phyloP scores from a whole-genome alignment of 2,113 vertebrate genomes.

The Paramormyrops kingsleyae region DNA sequence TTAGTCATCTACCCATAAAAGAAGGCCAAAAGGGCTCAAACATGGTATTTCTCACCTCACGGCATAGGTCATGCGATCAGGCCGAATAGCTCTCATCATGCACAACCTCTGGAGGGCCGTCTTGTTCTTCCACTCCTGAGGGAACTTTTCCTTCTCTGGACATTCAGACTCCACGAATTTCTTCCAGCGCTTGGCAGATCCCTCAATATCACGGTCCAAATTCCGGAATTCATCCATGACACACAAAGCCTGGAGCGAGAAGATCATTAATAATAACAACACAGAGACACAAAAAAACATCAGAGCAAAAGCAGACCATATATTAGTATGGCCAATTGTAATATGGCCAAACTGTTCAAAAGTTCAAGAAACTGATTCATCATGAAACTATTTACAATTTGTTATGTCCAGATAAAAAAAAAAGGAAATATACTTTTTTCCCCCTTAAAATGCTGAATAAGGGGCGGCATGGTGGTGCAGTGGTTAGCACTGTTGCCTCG shows the following conservation, averaged over 20 bases:
- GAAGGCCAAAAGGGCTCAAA: neutral
- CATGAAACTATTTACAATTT: neutral
- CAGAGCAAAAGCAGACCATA: neutral
- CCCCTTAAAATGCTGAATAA: conserved; percentile 14
- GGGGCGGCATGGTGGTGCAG: too few species aligned
- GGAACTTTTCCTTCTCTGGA: conserved; percentile 90
- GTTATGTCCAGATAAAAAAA: conserved; percentile 44
- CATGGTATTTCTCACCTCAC: conserved; percentile 54
- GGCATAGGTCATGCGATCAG: conserved; percentile 78
- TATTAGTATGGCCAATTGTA: neutral
- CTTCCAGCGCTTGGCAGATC: conserved; percentile 88
- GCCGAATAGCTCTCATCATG: conserved; percentile 76
- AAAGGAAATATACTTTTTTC: conserved; percentile 28
- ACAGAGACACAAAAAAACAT: neutral
- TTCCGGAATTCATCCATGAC: conserved; percentile 83
- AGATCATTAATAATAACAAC: neutral
- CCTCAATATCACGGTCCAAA: conserved; percentile 86
- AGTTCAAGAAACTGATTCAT: neutral
- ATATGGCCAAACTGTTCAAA: neutral
- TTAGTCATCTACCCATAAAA: neutral
- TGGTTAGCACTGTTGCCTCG: too few species aligned
- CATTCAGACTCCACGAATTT: conserved; percentile 87
- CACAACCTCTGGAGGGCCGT: conserved; percentile 79
- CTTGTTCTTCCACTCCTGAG: conserved; percentile 94
- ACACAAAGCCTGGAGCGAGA: conserved; percentile 67